Evolutionary conservation across 2,888 invertebrate species (phyloP).

Genomic region (Zelleria hepariella): DNA sequence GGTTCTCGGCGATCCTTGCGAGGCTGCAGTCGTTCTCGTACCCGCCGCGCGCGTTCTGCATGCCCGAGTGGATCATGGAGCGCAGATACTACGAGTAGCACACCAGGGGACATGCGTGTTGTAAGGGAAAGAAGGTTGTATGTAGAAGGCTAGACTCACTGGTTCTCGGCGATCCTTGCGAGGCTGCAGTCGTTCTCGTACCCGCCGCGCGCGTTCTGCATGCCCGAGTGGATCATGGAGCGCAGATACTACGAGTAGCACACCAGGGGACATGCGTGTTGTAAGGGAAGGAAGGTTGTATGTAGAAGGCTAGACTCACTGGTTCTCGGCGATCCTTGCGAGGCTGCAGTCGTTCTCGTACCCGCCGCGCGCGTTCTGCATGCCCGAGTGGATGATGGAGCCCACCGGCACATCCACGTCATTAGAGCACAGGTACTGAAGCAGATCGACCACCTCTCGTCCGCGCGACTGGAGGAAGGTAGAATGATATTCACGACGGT

Average conservation of each 20-base stretch:
- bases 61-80: constrained; percentile 96
- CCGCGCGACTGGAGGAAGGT: constrained; percentile 78
- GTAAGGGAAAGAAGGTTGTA: no score
- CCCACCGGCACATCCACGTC: constrained; percentile 95
- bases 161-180: constrained; percentile 87
- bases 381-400: constrained; percentile 96
- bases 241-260: no score
- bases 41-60: constrained; percentile 95
- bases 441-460: constrained; percentile 86
- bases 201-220: constrained; percentile 95
- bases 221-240: constrained; percentile 96
- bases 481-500: not conserved
- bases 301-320: constrained; percentile 70
- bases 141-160: constrained; percentile 70
- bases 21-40: constrained; percentile 99
- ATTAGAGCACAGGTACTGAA: constrained; percentile 96
- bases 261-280: no score
- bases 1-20: constrained; percentile 87
- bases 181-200: constrained; percentile 99
- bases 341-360: constrained; percentile 99
- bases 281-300: no score
- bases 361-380: constrained; percentile 95
- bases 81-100: no score
- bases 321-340: constrained; percentile 87
- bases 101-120: no score